These are phyloP conservation scores for Setophaga coronata DNA, from an alignment of 2,113 vertebrate species.

Conservation along the genomic window DNA sequence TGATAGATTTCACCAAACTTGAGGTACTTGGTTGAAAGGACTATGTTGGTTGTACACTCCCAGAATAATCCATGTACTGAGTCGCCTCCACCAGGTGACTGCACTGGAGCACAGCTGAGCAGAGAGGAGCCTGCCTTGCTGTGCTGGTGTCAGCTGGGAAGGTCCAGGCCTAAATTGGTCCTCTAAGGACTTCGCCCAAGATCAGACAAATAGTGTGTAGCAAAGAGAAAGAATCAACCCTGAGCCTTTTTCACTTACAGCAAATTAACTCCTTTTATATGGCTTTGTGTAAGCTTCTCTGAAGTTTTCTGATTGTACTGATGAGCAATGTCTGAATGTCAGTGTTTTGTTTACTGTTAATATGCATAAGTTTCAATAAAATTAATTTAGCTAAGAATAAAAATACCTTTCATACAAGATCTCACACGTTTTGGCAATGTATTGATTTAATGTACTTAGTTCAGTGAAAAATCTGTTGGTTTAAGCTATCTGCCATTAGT, in stretches of 20 bases:
- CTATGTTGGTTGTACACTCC: fast-evolving
- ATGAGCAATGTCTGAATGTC: not conserved
- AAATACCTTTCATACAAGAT: slow-evolving; percentile 69
- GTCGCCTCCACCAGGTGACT: not conserved
- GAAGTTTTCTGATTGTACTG: not conserved
- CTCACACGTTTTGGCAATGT: slow-evolving; percentile 69
- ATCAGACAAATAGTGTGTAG: not conserved
- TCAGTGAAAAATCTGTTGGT: slow-evolving; percentile 74
- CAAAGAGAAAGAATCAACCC: not conserved
- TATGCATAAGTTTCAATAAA: slow-evolving; percentile 31
- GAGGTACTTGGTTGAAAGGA: not conserved
- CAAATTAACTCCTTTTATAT: not conserved
- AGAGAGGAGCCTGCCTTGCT: not conserved
- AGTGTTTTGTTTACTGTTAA: slow-evolving; percentile 26
- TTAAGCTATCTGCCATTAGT: slow-evolving; percentile 76
- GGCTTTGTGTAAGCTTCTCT: not conserved
- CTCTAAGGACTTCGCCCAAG: not conserved
- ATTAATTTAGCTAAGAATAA: slow-evolving; percentile 49
- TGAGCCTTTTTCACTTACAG: not conserved
- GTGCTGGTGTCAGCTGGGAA: not conserved
- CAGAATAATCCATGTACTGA: not conserved
- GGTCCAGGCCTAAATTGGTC: not conserved
- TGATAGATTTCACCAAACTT: not conserved
- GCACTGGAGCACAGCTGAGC: not conserved
- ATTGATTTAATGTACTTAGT: slow-evolving; percentile 75